Conservation (phyloP, 1,140 invertebrate genomes). For the Sarcophaga peregrina region DNA sequence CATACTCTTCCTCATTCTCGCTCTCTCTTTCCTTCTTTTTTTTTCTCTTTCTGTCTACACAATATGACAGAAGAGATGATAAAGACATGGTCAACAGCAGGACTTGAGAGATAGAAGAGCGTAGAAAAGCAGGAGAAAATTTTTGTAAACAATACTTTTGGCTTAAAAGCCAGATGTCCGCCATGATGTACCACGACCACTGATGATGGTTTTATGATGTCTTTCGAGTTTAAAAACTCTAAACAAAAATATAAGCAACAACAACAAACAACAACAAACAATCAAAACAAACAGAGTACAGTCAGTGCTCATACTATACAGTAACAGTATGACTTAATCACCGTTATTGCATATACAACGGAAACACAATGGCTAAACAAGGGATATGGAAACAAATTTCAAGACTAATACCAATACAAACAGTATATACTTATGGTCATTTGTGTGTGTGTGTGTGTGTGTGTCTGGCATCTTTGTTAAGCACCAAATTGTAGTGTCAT, state of each 20-base stretch:
- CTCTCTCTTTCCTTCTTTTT: no score
- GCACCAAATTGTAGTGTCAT: neutral
- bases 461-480: no score
- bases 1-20: no score
- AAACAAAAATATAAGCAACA: no score
- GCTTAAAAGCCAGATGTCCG: neutral
- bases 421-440: no score
- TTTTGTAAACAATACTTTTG: neutral
- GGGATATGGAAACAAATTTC: neutral
- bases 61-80: no score
- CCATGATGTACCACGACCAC: neutral
- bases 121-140: neutral
- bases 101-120: neutral
- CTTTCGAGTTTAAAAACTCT: neutral
- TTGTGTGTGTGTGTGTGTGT: neutral
- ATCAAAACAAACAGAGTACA: neutral
- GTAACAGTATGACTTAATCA: constrained; percentile 45
- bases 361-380: constrained; percentile 1
- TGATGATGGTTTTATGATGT: constrained; percentile 16
- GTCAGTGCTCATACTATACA: neutral
- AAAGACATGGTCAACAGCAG: no score
- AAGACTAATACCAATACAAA: neutral
- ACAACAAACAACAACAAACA: no score
- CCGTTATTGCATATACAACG: constrained; percentile 29
- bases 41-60: no score